These are phyloP conservation scores for Campylomormyrus numenius DNA, from an alignment of 2,113 vertebrate genomes.

Conservation along the genomic window DNA sequence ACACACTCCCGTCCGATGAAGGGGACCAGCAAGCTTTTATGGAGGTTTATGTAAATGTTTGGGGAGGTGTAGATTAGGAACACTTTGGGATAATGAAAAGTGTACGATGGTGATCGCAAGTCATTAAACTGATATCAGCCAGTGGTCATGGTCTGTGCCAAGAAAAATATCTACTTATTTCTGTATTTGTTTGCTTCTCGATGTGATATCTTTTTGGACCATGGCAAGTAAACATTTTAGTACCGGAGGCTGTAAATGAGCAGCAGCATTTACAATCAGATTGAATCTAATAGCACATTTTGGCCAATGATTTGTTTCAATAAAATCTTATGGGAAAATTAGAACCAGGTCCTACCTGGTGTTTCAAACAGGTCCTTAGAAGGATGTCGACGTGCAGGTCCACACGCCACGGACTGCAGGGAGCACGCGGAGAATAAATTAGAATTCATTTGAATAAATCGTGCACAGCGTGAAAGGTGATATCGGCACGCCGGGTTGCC, in stretches of 20 bases:
- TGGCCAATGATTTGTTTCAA: not conserved
- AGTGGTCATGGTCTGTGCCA: not conserved
- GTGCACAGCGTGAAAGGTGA: slow-evolving; percentile 7
- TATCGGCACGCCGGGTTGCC: not conserved
- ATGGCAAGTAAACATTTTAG: not conserved
- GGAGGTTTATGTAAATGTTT: not conserved
- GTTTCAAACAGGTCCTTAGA: not conserved
- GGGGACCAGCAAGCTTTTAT: not conserved
- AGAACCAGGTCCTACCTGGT: not conserved
- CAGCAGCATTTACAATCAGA: not conserved
- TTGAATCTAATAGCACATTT: not conserved
- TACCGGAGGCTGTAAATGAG: not conserved
- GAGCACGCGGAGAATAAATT: slow-evolving; percentile 8
- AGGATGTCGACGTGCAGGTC: not conserved
- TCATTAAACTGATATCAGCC: not conserved
- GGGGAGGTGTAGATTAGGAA: not conserved
- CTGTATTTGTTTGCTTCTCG: not conserved
- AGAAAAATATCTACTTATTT: not conserved
- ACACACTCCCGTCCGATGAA: not conserved
- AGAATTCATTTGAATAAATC: slow-evolving; percentile 16
- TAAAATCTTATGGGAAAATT: not conserved
- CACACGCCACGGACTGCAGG: not conserved
- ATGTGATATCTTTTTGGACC: not conserved
- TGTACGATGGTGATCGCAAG: not conserved
- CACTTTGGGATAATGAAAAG: not conserved